Percentiles rank a stretch among this genome's conserved stretches.
Conservation (phyloP, 2,113 vertebrate species). For the Dromiciops gliroides region DNA sequence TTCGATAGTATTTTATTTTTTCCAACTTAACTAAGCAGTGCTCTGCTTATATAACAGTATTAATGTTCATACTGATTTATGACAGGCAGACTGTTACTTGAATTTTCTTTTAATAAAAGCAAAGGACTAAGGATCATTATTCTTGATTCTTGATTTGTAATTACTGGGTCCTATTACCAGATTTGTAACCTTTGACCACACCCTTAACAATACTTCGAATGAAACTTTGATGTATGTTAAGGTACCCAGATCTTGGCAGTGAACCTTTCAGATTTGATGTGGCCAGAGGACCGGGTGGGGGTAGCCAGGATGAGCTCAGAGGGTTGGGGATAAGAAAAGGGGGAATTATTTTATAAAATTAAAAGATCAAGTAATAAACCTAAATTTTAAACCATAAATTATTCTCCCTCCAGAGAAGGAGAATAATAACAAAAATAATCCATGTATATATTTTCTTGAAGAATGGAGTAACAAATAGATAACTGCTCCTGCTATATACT, state of each 20-base stretch:
- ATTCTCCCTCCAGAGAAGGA: conserved; percentile 32
- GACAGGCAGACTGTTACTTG: conserved; percentile 1
- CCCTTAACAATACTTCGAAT: conserved; percentile 37
- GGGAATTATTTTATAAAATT: conserved; percentile 6
- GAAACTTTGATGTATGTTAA: neutral
- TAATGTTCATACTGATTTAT: conserved; percentile 14
- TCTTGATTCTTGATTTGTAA: conserved; percentile 35
- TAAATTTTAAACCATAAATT: conserved; percentile 35
- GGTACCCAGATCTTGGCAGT: neutral
- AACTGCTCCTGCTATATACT: neutral
- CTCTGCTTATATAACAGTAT: neutral
- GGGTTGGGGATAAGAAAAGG: neutral
- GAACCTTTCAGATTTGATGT: conserved; percentile 11
- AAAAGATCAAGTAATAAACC: conserved; percentile 44
- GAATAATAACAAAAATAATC: conserved; percentile 36
- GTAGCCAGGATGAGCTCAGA: neutral
- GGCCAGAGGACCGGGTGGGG: neutral
- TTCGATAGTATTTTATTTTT: neutral
- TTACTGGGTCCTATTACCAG: conserved; percentile 30
- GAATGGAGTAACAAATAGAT: neutral
- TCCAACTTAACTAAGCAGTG: neutral
- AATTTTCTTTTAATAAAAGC: conserved; percentile 23
- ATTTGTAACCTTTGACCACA: conserved; percentile 12
- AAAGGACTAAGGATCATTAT: neutral
- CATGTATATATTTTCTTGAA: neutral